Evolutionary conservation across 2,113 vertebrate genomes (phyloP).

Genomic region (Anhinga anhinga): DNA sequence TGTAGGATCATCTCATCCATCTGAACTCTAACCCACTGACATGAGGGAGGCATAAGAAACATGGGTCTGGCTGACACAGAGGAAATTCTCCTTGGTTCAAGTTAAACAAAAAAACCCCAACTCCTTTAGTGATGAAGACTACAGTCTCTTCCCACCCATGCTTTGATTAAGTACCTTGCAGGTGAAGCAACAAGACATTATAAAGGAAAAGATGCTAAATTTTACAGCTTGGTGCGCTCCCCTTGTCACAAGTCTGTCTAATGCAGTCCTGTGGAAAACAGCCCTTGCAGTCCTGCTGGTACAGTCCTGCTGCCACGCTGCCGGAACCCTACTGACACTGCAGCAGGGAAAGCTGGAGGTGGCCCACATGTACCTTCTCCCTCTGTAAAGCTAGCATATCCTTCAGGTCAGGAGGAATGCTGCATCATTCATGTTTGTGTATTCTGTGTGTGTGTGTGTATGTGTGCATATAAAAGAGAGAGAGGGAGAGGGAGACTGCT

Average conservation of each 20-base stretch:
- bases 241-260: not conserved
- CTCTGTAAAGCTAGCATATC: not conserved
- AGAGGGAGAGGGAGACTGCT: not conserved
- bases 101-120: not conserved
- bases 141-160: not conserved
- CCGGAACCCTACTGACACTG: not conserved
- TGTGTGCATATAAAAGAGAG: not conserved
- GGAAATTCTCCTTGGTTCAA: not conserved
- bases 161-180: not conserved
- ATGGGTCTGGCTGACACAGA: not conserved
- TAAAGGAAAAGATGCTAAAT: not conserved
- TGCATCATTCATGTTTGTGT: not conserved
- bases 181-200: not conserved
- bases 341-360: not conserved
- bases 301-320: not conserved
- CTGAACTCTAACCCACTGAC: not conserved
- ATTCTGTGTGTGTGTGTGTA: not conserved
- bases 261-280: not conserved
- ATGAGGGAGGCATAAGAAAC: not conserved
- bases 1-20: not conserved
- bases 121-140: not conserved
- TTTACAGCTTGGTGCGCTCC: not conserved
- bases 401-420: not conserved
- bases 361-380: not conserved
- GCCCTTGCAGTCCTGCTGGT: not conserved